These are phyloP conservation scores for Paedocypris sp. DNA, from an alignment of 2,113 vertebrate genomes.

Conservation along the genomic window DNA sequence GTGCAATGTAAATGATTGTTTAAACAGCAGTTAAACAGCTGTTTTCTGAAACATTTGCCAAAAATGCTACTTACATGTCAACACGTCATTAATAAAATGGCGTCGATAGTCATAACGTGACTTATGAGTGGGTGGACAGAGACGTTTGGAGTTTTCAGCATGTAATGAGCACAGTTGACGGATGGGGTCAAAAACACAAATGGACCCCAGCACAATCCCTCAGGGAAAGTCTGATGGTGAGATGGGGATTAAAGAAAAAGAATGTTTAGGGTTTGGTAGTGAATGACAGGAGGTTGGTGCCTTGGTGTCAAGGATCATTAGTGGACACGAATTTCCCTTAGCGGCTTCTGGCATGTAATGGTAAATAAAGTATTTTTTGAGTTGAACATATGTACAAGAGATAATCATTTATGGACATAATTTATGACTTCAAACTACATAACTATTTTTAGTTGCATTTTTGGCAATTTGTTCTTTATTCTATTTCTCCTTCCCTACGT, in stretches of 20 bases:
- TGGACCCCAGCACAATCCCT: neutral
- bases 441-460: neutral
- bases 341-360: no score
- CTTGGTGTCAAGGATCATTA: neutral
- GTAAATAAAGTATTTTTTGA: neutral
- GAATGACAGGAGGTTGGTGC: neutral
- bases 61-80: neutral
- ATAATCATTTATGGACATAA: neutral
- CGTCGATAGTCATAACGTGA: neutral
- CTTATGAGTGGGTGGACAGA: neutral
- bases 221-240: neutral
- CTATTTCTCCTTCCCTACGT: neutral
- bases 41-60: neutral
- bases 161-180: slow-evolving; percentile 3
- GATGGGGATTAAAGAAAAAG: neutral
- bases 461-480: neutral
- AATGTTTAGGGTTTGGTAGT: slow-evolving; percentile 7
- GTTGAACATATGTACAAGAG: neutral
- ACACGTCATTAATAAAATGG: neutral
- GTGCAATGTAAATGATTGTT: no score
- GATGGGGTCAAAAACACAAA: neutral
- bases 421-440: no score
- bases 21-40: slow-evolving; percentile 5
- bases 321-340: neutral
- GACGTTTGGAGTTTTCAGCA: neutral